A percentile compares a stretch with the other conserved stretches of the same genome.
Conservation (phyloP, 2,797 vertebrate genomes). For the Pangasius sanitwongsei region DNA sequence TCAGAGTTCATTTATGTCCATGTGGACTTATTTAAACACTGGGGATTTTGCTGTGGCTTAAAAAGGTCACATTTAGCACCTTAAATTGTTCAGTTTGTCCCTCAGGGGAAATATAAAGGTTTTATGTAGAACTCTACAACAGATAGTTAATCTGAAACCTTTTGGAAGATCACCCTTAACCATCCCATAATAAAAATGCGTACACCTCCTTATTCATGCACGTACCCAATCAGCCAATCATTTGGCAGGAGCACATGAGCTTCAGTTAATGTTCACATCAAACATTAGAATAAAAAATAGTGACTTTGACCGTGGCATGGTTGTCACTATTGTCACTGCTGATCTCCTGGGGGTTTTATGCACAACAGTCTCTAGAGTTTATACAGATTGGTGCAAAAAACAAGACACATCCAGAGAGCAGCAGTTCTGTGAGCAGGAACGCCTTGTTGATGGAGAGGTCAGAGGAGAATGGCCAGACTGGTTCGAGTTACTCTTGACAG, state of each 20-base stretch:
- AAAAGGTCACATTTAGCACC: not conserved
- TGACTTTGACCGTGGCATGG: not conserved
- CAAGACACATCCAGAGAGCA: not conserved
- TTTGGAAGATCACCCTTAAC: not conserved
- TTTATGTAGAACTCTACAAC: not conserved
- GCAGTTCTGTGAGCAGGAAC: too few species aligned
- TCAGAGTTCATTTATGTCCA: not conserved
- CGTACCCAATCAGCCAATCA: not conserved
- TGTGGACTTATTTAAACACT: not conserved
- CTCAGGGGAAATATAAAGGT: not conserved
- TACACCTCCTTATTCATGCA: not conserved
- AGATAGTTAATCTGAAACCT: not conserved
- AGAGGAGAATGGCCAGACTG: not conserved
- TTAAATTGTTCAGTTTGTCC: not conserved
- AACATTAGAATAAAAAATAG: not conserved
- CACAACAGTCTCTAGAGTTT: not conserved
- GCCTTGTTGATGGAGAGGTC: too few species aligned
- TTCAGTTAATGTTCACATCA: not conserved
- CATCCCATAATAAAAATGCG: not conserved
- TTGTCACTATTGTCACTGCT: not conserved
- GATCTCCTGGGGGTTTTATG: not conserved
- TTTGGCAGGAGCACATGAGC: not conserved
- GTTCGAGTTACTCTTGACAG: not conserved
- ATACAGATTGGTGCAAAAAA: not conserved
- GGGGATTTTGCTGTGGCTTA: not conserved